Conservation (phyloP, 2,797 vertebrate species). For the Pseudomugil gertrudae region DNA sequence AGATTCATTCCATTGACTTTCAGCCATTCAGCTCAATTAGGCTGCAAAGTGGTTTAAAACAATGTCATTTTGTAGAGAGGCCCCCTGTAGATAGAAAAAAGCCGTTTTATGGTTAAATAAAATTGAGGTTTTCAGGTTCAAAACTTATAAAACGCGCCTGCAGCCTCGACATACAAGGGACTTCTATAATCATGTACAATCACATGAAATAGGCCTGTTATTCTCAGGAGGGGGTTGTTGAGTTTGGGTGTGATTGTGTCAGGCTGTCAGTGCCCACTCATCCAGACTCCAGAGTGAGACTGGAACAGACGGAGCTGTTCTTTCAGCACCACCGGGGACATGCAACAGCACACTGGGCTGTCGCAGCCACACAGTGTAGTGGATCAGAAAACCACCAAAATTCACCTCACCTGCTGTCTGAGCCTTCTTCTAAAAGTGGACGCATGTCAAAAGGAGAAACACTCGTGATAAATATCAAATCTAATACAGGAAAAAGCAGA, state of each 20-base stretch:
- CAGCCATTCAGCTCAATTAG: slow-evolving; percentile 48
- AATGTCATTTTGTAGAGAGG: slow-evolving; percentile 26
- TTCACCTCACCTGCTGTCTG: slow-evolving; percentile 30
- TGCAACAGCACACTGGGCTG: slow-evolving; percentile 68
- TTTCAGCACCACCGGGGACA: slow-evolving; percentile 74
- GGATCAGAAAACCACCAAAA: slow-evolving; percentile 44
- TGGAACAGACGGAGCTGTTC: slow-evolving; percentile 76
- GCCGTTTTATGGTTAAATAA: no score
- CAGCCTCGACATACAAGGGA: slow-evolving; percentile 37
- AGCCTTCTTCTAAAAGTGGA: slow-evolving; percentile 4
- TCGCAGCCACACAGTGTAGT: slow-evolving; percentile 51
- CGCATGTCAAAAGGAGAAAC: background rate
- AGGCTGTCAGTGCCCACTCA: slow-evolving; percentile 75
- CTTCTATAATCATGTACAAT: slow-evolving; percentile 70
- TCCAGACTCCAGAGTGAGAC: slow-evolving; percentile 63
- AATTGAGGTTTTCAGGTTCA: slow-evolving; percentile 41
- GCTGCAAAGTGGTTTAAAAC: slow-evolving; percentile 37
- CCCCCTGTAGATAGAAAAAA: slow-evolving; percentile 40
- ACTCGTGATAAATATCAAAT: background rate
- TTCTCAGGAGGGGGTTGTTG: slow-evolving; percentile 66
- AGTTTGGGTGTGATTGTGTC: slow-evolving; percentile 76
- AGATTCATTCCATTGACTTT: slow-evolving; percentile 56
- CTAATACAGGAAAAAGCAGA: no score
- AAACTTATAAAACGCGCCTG: slow-evolving; percentile 45
- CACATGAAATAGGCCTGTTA: slow-evolving; percentile 61